Conservation (phyloP, 2,113 vertebrate genomes). For the Psettodes erumei region DNA sequence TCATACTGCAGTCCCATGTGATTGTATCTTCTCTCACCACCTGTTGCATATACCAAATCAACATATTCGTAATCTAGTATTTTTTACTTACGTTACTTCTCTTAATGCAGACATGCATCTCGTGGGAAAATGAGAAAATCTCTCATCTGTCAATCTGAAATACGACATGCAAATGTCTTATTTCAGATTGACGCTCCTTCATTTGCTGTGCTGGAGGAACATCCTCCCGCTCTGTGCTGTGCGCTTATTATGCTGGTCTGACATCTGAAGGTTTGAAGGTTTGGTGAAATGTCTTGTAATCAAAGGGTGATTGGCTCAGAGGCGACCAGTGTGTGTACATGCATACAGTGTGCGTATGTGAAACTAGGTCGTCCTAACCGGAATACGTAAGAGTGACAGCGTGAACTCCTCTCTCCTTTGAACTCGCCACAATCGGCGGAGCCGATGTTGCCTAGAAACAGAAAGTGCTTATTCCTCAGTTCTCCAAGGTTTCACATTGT, state of each 20-base stretch:
- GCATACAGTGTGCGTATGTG: background rate
- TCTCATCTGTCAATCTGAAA: no score
- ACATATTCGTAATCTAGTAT: no score
- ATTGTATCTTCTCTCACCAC: background rate
- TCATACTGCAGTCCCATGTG: background rate
- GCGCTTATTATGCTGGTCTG: constrained; percentile 17
- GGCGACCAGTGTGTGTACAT: background rate
- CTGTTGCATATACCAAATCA: no score
- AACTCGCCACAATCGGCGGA: constrained; percentile 18
- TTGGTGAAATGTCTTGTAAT: constrained; percentile 9
- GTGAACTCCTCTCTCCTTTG: constrained; percentile 26
- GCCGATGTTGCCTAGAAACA: constrained; percentile 75
- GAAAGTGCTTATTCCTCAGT: constrained; percentile 38
- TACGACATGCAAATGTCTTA: no score
- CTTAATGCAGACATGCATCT: no score
- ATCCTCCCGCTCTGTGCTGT: constrained; percentile 51
- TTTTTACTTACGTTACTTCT: no score
- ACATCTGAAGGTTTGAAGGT: no score
- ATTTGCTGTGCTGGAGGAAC: constrained; percentile 35
- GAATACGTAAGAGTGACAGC: constrained; percentile 27
- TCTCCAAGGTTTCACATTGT: constrained; percentile 9
- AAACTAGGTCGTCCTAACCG: constrained; percentile 51
- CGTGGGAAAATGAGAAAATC: no score
- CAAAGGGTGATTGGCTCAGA: constrained; percentile 23
- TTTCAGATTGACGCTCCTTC: constrained; percentile 30